A percentile compares a stretch with the other conserved stretches of the same genome.
Evolutionary conservation across 53 echinoderm and acorn worm genomes (phyloP).

Genomic region (Crossaster papposus): DNA sequence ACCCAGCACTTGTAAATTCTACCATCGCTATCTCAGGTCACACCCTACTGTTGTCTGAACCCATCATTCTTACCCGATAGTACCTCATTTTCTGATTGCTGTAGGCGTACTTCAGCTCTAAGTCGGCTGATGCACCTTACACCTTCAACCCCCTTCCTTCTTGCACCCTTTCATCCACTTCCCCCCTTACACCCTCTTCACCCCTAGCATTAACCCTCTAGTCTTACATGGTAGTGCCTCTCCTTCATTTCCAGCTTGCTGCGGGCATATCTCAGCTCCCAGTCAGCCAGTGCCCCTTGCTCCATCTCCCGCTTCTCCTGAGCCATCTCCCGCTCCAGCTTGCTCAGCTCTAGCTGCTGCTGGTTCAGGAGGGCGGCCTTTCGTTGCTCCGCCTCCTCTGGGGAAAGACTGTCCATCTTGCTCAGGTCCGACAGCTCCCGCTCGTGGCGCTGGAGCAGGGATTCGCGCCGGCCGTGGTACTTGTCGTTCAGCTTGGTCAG

Average conservation of each 20-base stretch:
- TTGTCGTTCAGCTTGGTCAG: constrained; percentile 91
- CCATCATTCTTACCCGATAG: background rate
- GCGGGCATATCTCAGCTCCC: constrained; percentile 94
- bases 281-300: constrained; percentile 89
- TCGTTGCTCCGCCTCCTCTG: constrained; percentile 78
- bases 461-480: constrained; percentile 79
- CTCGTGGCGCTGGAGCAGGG: constrained; percentile 89
- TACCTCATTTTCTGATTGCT: background rate
- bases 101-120: background rate
- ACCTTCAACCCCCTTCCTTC: background rate
- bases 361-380: constrained; percentile 85
- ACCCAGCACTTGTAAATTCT: background rate
- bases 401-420: constrained; percentile 67
- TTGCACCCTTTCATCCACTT: background rate
- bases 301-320: constrained; percentile 84
- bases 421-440: constrained; percentile 86
- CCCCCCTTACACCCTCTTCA: background rate
- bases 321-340: constrained; percentile 82
- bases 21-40: background rate
- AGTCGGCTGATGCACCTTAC: background rate
- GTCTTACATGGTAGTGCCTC: constrained; percentile 86
- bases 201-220: background rate
- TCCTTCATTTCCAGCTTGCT: constrained; percentile 92
- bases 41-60: background rate
- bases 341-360: constrained; percentile 92